phyloP scores from a whole-genome alignment of 2,888 invertebrate genomes.

The Polydrusus tereticollis region DNA sequence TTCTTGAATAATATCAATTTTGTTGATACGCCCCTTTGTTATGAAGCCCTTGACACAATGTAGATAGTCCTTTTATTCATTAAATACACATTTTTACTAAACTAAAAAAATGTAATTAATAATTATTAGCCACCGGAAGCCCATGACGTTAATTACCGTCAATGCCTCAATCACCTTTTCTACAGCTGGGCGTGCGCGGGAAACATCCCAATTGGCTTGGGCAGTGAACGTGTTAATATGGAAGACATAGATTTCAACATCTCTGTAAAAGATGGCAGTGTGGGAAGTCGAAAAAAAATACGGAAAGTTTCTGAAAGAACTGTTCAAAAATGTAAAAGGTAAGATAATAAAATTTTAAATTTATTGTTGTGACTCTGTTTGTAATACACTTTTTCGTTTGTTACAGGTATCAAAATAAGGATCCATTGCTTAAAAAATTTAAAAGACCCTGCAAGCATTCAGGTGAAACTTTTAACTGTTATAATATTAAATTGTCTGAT shows the following conservation, averaged over 20 bases:
- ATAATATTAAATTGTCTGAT: conserved; percentile 7
- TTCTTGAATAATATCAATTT: too few species aligned
- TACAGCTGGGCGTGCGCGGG: too few species aligned
- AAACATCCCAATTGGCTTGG: too few species aligned
- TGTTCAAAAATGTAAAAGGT: conserved; percentile 2
- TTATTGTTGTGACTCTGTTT: not conserved
- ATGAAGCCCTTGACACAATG: too few species aligned
- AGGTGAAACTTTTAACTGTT: conserved; percentile 1
- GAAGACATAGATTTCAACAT: not conserved
- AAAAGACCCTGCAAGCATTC: conserved; percentile 2
- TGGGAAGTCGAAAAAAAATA: conserved; percentile 6
- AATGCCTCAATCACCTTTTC: too few species aligned
- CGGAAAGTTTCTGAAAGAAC: not conserved
- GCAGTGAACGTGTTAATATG: too few species aligned
- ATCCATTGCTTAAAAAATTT: conserved; percentile 1
- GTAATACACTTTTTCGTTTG: not conserved
- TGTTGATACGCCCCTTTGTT: too few species aligned
- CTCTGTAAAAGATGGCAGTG: conserved; percentile 5
- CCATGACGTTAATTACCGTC: too few species aligned
- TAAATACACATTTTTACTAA: too few species aligned
- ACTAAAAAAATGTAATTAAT: too few species aligned
- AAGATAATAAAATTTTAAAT: conserved; percentile 12
- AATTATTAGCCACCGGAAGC: too few species aligned
- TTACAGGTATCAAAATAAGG: conserved; percentile 4
- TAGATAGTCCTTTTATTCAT: too few species aligned